Percentiles rank a stretch among this genome's conserved stretches.
These are phyloP conservation scores for Hirtodrosophila alboralis DNA, from an alignment of 2,888 invertebrate species.

Conservation along the genomic window DNA sequence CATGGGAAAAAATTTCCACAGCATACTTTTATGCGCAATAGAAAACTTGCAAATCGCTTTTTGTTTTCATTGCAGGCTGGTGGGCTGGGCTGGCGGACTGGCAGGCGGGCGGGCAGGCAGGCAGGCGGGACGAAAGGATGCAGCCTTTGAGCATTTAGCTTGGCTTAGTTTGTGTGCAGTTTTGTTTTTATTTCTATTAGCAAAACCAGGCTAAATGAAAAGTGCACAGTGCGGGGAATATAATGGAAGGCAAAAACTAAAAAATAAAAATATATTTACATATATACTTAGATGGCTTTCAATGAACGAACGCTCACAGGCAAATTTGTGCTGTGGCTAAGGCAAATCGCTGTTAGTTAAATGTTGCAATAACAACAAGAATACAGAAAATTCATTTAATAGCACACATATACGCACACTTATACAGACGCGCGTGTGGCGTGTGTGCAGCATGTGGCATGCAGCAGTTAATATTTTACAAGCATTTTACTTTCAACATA, in stretches of 20 bases:
- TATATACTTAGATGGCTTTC: slow-evolving; percentile 60
- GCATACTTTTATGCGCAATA: slow-evolving; percentile 78
- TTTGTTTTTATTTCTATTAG: slow-evolving; percentile 77
- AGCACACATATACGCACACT: slow-evolving; percentile 17
- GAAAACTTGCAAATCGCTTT: slow-evolving; percentile 79
- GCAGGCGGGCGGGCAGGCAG: slow-evolving; percentile 22
- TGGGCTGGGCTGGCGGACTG: no score
- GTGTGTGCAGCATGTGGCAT: slow-evolving; percentile 58
- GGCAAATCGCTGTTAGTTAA: slow-evolving; percentile 58
- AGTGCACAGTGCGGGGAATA: slow-evolving; percentile 23
- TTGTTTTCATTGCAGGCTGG: slow-evolving; percentile 74
- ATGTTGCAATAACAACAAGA: slow-evolving; percentile 40
- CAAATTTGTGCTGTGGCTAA: slow-evolving; percentile 44
- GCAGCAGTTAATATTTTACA: slow-evolving; percentile 75
- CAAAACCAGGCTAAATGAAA: slow-evolving; percentile 72
- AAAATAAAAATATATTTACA: slow-evolving; percentile 11
- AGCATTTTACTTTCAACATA: slow-evolving; percentile 78
- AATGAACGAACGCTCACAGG: slow-evolving; percentile 48
- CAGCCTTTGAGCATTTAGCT: slow-evolving; percentile 75
- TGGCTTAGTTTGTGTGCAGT: slow-evolving; percentile 74
- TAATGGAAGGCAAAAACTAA: slow-evolving; percentile 16
- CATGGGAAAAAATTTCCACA: slow-evolving; percentile 69
- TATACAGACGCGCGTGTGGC: no score
- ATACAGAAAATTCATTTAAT: slow-evolving; percentile 44
- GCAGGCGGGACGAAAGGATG: slow-evolving; percentile 12